Conservation (phyloP, 1,140 invertebrate species). For the Drosophila obscura region DNA sequence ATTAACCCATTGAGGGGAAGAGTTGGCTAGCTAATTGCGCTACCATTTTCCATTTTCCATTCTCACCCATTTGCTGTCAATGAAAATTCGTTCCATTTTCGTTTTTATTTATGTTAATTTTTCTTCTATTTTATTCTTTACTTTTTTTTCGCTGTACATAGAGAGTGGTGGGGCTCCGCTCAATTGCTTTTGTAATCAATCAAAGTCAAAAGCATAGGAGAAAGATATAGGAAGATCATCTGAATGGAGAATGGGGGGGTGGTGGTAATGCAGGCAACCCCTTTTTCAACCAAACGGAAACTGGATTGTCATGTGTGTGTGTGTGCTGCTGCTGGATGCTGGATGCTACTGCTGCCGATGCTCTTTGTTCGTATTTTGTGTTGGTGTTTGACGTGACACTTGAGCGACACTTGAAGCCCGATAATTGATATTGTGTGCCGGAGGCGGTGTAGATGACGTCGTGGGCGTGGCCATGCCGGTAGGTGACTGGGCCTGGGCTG, state of each 20-base stretch:
- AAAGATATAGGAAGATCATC: neutral
- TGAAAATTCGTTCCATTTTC: slow-evolving; percentile 41
- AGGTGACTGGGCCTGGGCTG: neutral
- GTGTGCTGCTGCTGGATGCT: slow-evolving; percentile 1
- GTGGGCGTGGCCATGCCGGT: slow-evolving; percentile 17
- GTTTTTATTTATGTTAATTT: slow-evolving; percentile 75
- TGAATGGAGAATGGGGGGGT: slow-evolving; percentile 1
- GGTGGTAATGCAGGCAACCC: slow-evolving; percentile 48
- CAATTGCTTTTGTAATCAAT: slow-evolving; percentile 80
- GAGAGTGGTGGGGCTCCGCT: slow-evolving; percentile 42
- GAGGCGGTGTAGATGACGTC: neutral
- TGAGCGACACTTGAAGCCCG: slow-evolving; percentile 76
- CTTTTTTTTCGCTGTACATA: no score
- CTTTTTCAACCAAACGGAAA: slow-evolving; percentile 16
- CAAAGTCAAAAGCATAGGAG: slow-evolving; percentile 59
- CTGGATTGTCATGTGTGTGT: slow-evolving; percentile 54
- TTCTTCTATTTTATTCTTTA: slow-evolving; percentile 20
- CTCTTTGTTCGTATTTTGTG: slow-evolving; percentile 43
- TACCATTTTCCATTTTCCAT: slow-evolving; percentile 34
- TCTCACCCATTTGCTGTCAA: slow-evolving; percentile 52
- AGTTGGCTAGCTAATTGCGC: slow-evolving; percentile 50
- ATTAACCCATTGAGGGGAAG: slow-evolving; percentile 35
- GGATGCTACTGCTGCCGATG: slow-evolving; percentile 13
- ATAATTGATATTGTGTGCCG: slow-evolving; percentile 71
- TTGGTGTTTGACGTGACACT: slow-evolving; percentile 75